Evolutionary conservation across 2,797 vertebrate species (phyloP).

Genomic region (Hafferia zeledoni): DNA sequence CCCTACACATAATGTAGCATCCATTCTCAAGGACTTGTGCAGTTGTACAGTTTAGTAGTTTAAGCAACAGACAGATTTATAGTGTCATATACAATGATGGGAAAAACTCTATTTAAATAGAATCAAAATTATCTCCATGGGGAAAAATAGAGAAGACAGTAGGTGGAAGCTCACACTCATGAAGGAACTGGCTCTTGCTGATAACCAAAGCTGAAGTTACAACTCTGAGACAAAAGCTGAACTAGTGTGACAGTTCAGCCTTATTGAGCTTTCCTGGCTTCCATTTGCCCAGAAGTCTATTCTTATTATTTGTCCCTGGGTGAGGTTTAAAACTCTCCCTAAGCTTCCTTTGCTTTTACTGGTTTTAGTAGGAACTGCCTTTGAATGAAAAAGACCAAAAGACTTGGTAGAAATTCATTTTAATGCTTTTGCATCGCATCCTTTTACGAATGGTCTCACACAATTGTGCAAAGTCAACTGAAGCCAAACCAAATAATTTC

Average conservation of each 20-base stretch:
- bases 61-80: neutral
- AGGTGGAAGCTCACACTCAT: neutral
- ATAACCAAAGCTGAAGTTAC: neutral
- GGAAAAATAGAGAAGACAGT: neutral
- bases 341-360: neutral
- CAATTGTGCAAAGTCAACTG: neutral
- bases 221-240: neutral
- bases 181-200: neutral
- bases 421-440: neutral
- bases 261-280: neutral
- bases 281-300: neutral
- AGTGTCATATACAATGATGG: neutral
- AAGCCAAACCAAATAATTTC: neutral
- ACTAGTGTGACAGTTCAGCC: neutral
- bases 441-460: neutral
- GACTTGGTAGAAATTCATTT: neutral
- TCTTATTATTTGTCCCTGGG: neutral
- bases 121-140: neutral
- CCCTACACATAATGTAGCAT: slow-evolving; percentile 36
- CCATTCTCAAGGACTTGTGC: slow-evolving; percentile 75
- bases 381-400: neutral
- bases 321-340: neutral
- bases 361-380: neutral
- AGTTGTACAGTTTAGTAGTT: neutral
- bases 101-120: neutral